phyloP scores from a whole-genome alignment of 2,797 vertebrate genomes.

The Coccyzus lansbergi region DNA sequence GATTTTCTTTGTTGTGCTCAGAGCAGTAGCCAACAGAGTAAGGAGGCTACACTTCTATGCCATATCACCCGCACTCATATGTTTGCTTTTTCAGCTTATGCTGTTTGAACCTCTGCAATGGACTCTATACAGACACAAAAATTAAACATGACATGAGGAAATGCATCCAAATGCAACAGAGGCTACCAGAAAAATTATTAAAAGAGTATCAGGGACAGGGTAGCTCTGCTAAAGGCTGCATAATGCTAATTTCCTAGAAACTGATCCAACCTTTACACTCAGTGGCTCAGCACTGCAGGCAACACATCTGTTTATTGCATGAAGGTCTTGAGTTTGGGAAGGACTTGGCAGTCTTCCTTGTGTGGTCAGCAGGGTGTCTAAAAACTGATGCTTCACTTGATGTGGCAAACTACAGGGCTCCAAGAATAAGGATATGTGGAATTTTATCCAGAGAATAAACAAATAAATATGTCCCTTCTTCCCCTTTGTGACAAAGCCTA shows the following conservation, averaged over 20 bases:
- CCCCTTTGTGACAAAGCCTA: neutral
- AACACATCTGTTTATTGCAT: slow-evolving; percentile 51
- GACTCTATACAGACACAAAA: neutral
- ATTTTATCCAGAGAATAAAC: slow-evolving; percentile 23
- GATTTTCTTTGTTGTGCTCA: neutral
- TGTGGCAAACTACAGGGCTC: slow-evolving; percentile 49
- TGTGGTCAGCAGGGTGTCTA: slow-evolving; percentile 57
- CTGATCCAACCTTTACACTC: slow-evolving; percentile 41
- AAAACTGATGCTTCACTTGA: slow-evolving; percentile 59
- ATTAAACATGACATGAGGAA: neutral
- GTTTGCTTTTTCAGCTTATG: neutral
- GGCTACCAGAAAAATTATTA: neutral
- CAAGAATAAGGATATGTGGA: slow-evolving; percentile 42
- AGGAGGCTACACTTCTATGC: neutral
- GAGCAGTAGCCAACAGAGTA: neutral
- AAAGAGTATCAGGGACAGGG: neutral
- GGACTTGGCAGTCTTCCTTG: slow-evolving; percentile 54
- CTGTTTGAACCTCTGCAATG: neutral
- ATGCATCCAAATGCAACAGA: neutral
- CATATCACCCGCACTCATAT: neutral
- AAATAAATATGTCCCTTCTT: neutral
- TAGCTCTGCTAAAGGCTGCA: slow-evolving; percentile 56
- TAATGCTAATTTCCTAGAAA: slow-evolving; percentile 63
- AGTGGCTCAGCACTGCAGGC: slow-evolving; percentile 56
- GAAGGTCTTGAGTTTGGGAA: slow-evolving; percentile 47